Conservation (phyloP, 1,140 invertebrate genomes). For the Drosophila paulistorum region DNA sequence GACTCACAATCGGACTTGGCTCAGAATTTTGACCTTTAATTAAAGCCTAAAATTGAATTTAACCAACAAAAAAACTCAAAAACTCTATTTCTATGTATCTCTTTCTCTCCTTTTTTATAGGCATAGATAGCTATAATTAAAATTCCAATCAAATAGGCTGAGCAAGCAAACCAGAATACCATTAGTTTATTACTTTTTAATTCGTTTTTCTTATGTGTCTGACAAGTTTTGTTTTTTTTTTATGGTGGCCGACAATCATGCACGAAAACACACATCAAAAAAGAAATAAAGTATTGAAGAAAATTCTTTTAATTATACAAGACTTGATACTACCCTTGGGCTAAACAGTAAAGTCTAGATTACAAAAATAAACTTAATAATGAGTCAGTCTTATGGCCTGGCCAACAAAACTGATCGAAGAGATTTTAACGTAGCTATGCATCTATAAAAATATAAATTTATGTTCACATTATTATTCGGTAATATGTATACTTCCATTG, state of each 20-base stretch:
- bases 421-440: too few species aligned
- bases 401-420: too few species aligned
- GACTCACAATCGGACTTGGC: neutral
- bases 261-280: slow-evolving; percentile 2
- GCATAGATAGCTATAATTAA: slow-evolving; percentile 21
- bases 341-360: neutral
- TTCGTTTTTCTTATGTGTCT: slow-evolving; percentile 15
- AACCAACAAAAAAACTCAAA: neutral
- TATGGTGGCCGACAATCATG: neutral
- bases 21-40: slow-evolving; percentile 14
- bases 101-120: neutral
- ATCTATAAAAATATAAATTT: too few species aligned
- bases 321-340: neutral
- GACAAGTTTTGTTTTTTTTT: slow-evolving; percentile 11
- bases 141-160: slow-evolving; percentile 14
- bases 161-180: slow-evolving; percentile 16
- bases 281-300: neutral
- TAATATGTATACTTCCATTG: too few species aligned
- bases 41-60: slow-evolving; percentile 9
- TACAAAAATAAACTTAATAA: neutral
- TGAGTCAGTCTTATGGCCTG: too few species aligned
- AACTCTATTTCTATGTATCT: neutral
- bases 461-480: too few species aligned
- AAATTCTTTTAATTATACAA: neutral
- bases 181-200: slow-evolving; percentile 23